These are phyloP conservation scores for Hydraecia micacea DNA, from an alignment of 2,888 invertebrate genomes.

Conservation along the genomic window DNA sequence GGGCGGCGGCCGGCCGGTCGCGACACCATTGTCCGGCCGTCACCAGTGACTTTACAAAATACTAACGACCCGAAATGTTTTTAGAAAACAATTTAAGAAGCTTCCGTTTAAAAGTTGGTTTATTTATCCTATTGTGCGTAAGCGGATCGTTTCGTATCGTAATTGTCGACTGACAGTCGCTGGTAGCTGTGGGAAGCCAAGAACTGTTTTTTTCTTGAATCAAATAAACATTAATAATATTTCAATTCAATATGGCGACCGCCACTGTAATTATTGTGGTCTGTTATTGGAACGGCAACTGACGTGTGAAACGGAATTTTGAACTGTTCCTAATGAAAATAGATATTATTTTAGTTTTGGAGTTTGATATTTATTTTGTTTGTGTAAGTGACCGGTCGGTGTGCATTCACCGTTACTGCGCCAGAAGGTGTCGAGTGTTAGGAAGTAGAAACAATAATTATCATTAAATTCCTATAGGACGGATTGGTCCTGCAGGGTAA, in stretches of 20 bases:
- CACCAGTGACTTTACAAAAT: slow-evolving; percentile 76
- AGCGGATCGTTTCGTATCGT: slow-evolving; percentile 83
- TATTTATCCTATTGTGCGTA: slow-evolving; percentile 85
- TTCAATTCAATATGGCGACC: slow-evolving; percentile 60
- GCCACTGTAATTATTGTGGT: slow-evolving; percentile 61
- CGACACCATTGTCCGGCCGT: slow-evolving; percentile 75
- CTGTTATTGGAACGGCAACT: slow-evolving; percentile 68
- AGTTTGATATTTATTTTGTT: slow-evolving; percentile 61
- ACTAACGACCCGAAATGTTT: slow-evolving; percentile 85
- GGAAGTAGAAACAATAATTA: neutral
- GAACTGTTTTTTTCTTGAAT: slow-evolving; percentile 66
- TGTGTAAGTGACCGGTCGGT: slow-evolving; percentile 33
- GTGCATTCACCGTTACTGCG: slow-evolving; percentile 24
- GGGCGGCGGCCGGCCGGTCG: slow-evolving; percentile 58
- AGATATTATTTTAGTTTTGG: slow-evolving; percentile 56
- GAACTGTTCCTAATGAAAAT: slow-evolving; percentile 66
- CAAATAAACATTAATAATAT: slow-evolving; percentile 71
- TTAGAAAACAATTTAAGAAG: slow-evolving; percentile 88
- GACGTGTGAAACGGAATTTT: slow-evolving; percentile 65
- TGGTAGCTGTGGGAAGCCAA: slow-evolving; percentile 65
- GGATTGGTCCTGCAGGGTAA: neutral
- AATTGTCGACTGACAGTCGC: slow-evolving; percentile 78
- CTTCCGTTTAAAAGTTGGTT: slow-evolving; percentile 86
- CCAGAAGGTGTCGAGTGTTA: slow-evolving; percentile 40
- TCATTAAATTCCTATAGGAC: neutral